Conservation (phyloP, 2,113 vertebrate species). For the Sporophila hypoxantha region DNA sequence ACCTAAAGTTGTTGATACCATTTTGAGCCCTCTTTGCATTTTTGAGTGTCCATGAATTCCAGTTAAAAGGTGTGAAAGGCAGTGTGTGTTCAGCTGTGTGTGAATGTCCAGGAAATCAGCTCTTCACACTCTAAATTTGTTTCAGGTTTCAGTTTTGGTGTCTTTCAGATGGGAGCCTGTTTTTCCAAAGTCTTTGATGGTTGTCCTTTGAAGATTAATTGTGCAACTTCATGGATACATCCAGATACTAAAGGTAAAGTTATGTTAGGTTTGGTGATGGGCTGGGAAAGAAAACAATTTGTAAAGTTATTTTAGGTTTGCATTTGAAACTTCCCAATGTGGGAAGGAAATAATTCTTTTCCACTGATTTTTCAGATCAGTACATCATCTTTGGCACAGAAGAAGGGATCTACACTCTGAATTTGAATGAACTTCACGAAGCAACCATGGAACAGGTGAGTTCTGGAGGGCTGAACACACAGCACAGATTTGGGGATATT, state of each 20-base stretch:
- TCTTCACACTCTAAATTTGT: background rate
- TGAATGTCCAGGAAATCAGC: background rate
- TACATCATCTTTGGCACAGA: slow-evolving; percentile 97
- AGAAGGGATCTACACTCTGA: slow-evolving; percentile 96
- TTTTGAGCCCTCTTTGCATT: background rate
- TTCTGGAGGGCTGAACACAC: background rate
- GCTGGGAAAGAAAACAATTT: background rate
- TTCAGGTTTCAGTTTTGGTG: background rate
- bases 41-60: background rate
- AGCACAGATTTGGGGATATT: background rate
- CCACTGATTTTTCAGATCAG: slow-evolving; percentile 70
- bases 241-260: slow-evolving; percentile 93
- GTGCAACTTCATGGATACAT: slow-evolving; percentile 98
- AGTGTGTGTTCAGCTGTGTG: background rate
- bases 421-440: slow-evolving; percentile 95
- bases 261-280: background rate
- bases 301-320: slow-evolving; percentile 42
- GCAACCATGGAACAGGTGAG: slow-evolving; percentile 98
- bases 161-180: slow-evolving; percentile 93
- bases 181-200: slow-evolving; percentile 99
- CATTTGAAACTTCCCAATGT: background rate
- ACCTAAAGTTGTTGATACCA: background rate
- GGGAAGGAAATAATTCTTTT: background rate
- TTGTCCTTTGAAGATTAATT: slow-evolving; percentile 97
- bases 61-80: background rate